These are phyloP conservation scores for Drosophila quinaria DNA, from an alignment of 2,888 invertebrate species.

Conservation along the genomic window DNA sequence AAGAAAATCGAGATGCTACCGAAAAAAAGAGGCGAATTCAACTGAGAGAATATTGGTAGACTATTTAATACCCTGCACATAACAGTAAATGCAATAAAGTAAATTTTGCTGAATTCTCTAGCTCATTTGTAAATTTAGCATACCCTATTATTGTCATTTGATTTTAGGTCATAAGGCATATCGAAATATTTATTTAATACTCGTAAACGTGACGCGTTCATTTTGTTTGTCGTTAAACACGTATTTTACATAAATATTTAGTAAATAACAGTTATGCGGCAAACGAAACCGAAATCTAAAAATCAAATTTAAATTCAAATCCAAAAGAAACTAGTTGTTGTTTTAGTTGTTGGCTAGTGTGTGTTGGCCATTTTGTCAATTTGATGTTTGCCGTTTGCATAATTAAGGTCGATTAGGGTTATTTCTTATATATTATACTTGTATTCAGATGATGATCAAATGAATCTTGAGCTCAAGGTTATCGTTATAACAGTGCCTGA, in stretches of 20 bases:
- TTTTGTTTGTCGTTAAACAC: constrained; percentile 36
- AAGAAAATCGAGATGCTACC: constrained; percentile 34
- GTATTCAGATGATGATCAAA: constrained; percentile 42
- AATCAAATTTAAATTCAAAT: constrained; percentile 16
- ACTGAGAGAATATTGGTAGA: background rate
- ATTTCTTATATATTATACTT: constrained; percentile 25
- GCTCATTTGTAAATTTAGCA: background rate
- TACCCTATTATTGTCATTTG: background rate
- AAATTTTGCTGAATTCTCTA: background rate
- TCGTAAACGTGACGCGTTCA: constrained; percentile 37
- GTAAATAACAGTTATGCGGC: constrained; percentile 64
- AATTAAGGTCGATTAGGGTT: constrained; percentile 80
- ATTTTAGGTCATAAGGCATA: background rate
- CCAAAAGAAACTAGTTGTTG: constrained; percentile 1
- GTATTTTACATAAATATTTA: constrained; percentile 46
- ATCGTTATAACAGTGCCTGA: constrained; percentile 64
- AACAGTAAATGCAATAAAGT: background rate
- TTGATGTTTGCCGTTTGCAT: constrained; percentile 59
- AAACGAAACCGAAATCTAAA: constrained; percentile 33
- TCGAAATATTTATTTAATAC: constrained; percentile 18
- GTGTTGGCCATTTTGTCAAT: constrained; percentile 61
- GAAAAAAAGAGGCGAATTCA: constrained; percentile 17
- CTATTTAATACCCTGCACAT: constrained; percentile 16
- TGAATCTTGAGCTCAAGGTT: constrained; percentile 70
- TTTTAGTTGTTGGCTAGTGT: constrained; percentile 10